Base-by-base conservation (phyloP, 2,888 invertebrate genomes). In the Calliopum simillimum region DNA sequence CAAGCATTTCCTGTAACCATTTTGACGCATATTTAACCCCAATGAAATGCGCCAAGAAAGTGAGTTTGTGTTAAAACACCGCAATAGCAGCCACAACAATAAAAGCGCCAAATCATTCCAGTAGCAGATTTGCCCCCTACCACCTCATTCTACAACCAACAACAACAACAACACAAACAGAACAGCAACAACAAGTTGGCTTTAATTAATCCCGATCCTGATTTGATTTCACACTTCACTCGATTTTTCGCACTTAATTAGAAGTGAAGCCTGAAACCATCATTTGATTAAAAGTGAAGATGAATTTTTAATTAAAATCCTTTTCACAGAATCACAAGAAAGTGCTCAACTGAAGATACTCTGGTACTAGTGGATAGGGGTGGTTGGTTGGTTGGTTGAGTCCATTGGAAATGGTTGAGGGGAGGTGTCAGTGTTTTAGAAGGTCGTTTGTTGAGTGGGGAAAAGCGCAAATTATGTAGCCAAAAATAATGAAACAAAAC, bases 211-310 rank as follows among this genome's bases (percentile, higher is more conserved):
- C 81, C n/a, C 53, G 51, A 67, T 68, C 71, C 80, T 80, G 84
- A 84, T 84, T 84, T 84, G 83, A 83, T 84, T 85, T 84, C 79
- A 84, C 83, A 82, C 81, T 84, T 82, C 82, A 83, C 44, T 63
- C 80, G 82, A 84, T 84, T 84, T 83, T 84, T 84, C 84, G 83
- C 84, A 84, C 85, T 84, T 84, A 84, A 84, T 85, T 84, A 85
- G 84, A 84, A 83, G 80, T 77, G 75, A 74, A 74, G 78, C 76
- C 77, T 69, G 72, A 74, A 78, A 79, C 78, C 80, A 82, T 85
- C 81, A 85, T 84, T 84, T 84, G 85, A 85, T 84, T 84, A 85
- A 85, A 83, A 81, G 82, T 82, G 83, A 82, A 84, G 83, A 84
- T 84, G 84, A 85, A 84, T 85, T 85, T 33, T 84, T 85, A 84